A percentile compares a stretch with the other conserved stretches of the same genome.
These are phyloP conservation scores for Meandrina meandrites DNA, from an alignment of 92 coral and sea anemone species.

Conservation along the genomic window DNA sequence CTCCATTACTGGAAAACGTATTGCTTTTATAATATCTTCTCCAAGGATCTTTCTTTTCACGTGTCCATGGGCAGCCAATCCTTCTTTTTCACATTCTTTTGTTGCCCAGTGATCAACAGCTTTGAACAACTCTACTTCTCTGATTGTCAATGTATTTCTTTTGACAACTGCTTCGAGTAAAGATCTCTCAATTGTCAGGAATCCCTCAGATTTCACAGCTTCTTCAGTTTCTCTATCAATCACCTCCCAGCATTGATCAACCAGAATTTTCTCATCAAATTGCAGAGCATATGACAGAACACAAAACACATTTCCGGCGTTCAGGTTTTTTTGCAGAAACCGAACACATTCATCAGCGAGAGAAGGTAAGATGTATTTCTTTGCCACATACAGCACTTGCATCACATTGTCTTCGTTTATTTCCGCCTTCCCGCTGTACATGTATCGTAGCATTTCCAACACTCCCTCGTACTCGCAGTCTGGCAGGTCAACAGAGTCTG, in stretches of 20 bases:
- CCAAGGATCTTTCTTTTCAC: slow-evolving; percentile 13
- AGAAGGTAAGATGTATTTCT: slow-evolving; percentile 17
- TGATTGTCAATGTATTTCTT: neutral
- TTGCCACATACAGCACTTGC: slow-evolving; percentile 20
- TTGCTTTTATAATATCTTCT: neutral
- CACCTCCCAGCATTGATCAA: slow-evolving; percentile 19
- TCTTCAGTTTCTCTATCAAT: slow-evolving; percentile 5
- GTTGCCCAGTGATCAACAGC: slow-evolving; percentile 24
- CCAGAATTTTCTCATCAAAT: slow-evolving; percentile 1
- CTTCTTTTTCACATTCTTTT: neutral
- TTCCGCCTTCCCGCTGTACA: slow-evolving; percentile 1
- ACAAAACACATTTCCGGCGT: neutral
- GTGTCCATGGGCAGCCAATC: neutral
- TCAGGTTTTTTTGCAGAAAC: neutral
- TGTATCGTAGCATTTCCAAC: slow-evolving; percentile 19
- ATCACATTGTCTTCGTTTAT: slow-evolving; percentile 13
- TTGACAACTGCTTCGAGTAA: neutral
- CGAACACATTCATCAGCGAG: neutral
- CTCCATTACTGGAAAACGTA: neutral
- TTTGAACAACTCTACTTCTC: slow-evolving; percentile 19
- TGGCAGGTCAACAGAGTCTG: slow-evolving; percentile 8
- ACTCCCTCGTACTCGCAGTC: slow-evolving; percentile 25
- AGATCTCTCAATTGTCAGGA: neutral
- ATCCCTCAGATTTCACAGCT: slow-evolving; percentile 14
- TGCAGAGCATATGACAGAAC: neutral